phyloP scores from a whole-genome alignment of 2,113 vertebrate genomes.

The Anoura caudifer region DNA sequence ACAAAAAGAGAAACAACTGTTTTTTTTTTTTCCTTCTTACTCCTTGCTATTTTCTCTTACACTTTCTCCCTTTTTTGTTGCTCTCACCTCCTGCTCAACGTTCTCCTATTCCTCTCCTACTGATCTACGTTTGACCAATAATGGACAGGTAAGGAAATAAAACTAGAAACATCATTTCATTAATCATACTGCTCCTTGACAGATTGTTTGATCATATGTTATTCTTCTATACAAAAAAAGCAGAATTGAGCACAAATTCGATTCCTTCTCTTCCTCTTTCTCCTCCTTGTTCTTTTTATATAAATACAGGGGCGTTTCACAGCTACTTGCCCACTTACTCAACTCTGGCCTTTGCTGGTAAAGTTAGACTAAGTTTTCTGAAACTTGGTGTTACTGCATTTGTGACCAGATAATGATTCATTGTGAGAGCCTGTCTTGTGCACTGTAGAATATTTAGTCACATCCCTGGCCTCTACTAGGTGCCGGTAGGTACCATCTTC shows the following conservation, averaged over 20 bases:
- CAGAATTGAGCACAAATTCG: neutral
- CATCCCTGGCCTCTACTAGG: neutral
- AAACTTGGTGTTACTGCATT: neutral
- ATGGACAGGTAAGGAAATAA: neutral
- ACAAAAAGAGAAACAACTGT: neutral
- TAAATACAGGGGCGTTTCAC: neutral
- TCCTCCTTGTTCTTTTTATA: neutral
- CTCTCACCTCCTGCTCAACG: neutral
- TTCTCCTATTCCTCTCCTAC: neutral
- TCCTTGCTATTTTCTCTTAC: neutral
- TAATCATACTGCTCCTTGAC: neutral
- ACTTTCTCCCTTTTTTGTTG: too few species aligned
- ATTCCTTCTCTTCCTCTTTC: neutral
- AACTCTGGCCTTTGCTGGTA: neutral
- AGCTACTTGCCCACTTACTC: neutral
- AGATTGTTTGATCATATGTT: neutral
- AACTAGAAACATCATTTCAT: neutral
- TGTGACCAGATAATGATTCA: neutral
- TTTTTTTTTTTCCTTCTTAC: neutral
- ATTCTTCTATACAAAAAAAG: neutral
- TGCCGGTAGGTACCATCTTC: neutral
- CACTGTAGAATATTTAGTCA: neutral
- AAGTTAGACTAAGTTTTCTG: neutral
- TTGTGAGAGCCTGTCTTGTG: neutral
- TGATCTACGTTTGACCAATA: neutral